Conservation (phyloP, 2,888 invertebrate species). For the Drosophila fulvimacula region DNA sequence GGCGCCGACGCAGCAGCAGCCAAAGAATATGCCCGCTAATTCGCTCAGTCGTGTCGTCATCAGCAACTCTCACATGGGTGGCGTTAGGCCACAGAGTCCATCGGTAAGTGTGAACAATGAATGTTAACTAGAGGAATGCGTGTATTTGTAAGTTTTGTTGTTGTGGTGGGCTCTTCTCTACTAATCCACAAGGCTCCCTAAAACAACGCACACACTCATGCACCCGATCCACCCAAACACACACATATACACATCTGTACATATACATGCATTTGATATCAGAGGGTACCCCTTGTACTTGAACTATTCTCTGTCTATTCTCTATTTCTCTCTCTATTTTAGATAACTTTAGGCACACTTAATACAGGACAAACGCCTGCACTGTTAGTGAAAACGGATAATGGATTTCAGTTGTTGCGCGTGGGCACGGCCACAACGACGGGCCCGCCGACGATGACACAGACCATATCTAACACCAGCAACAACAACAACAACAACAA, state of each 20-base stretch:
- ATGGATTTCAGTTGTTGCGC: constrained; percentile 96
- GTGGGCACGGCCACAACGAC: constrained; percentile 92
- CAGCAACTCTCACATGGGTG: constrained; percentile 92
- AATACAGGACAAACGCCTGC: constrained; percentile 95
- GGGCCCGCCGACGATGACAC: constrained; percentile 85
- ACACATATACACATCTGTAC: constrained; percentile 23
- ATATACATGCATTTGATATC: constrained; percentile 38
- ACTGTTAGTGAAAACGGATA: constrained; percentile 97
- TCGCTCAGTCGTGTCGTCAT: constrained; percentile 93
- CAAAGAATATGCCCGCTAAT: constrained; percentile 90
- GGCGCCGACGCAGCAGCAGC: constrained; percentile 88
- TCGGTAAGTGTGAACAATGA: constrained; percentile 84
- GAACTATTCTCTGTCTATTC: constrained; percentile 45
- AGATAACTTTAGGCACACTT: constrained; percentile 95
- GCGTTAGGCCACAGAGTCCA: constrained; percentile 92
- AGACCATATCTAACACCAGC: constrained; percentile 85
- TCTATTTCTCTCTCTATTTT: constrained; percentile 80
- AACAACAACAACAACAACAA: constrained; percentile 61
- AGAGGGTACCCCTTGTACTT: constrained; percentile 34
- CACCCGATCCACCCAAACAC: constrained; percentile 20
- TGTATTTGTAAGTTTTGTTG: constrained; percentile 48
- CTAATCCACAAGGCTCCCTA: constrained; percentile 60
- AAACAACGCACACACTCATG: constrained; percentile 31
- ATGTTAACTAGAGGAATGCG: constrained; percentile 8
- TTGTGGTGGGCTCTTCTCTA: constrained; percentile 65